Evolutionary conservation across 2,797 vertebrate genomes (phyloP), one percentile per base, ranked within the genome.

Genomic region (Lerista edwardsae): DNA sequence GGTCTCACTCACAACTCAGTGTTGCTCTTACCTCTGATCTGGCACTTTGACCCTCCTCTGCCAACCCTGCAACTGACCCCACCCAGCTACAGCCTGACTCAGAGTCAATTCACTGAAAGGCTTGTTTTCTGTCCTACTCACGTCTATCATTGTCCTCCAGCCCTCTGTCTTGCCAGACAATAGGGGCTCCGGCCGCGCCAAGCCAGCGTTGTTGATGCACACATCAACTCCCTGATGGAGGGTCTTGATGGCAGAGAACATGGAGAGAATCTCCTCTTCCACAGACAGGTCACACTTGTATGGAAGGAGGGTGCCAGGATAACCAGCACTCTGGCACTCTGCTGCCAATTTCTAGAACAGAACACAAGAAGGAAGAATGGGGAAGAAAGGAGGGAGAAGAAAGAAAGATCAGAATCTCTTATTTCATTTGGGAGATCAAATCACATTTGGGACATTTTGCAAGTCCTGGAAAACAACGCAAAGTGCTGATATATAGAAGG

Each of bases 251-350:
- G 98, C 98, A 0, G 98, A 99, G 92, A 99, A 99, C 98, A 99
- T 99, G 86, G 98, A 99, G 73, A 99, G 96, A 94, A 99, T 99
- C 95, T 99, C 98, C 83, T 99, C 98, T 92, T 99, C 98, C 0
- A 97, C 98, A 82, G 98, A 97, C 86, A 99, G 96, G 90, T 99
- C 98, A 2, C 98, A 99, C 94, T 98, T 99, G 94, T 98, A 98
- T 0, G 98, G 98, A 94, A 99, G 97, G 87, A 99, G 96, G 7
- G 97, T 98, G 71, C 98, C 98, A 0, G 95, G 96, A 86, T 97
- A 99, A 90, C 98, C 98, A 0, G 98, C 98, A 1, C 98, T 99
- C 96, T 98, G 97, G 92, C 97, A 99, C 91, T 99, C 98, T 0
- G 98, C 98, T 67, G 98, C 97, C 95, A 99, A 92, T 93, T 98